Evolutionary conservation across 2,888 invertebrate genomes (phyloP), one percentile per base, ranked within the genome.

Genomic region (Zonitis immaculata): DNA sequence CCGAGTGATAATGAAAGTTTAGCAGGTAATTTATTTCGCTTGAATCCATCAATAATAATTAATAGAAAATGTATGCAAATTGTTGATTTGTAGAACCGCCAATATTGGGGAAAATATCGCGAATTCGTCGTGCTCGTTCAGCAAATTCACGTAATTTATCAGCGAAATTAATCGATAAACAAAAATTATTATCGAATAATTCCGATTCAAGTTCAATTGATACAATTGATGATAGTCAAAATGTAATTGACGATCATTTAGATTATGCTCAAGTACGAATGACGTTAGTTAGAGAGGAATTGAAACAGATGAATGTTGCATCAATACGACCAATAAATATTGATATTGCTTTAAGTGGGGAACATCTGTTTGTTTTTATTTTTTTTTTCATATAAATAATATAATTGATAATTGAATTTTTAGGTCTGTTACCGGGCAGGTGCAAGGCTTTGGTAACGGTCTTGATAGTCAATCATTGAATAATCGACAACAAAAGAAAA

Each of bases 1-100:
- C 82, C 83, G 12, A 85, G 83, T 58, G 87, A 86, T 66, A 85
- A 84, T 64, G 85, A 85, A 59, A 82, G 81, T 26, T 78, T 82
- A 59, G 80, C 80, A 64, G 82, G 82, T 82, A 42, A 44, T 42
- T 44, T 39, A 9, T 30, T 30, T 30, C 4, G 1, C 8, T 4
- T 1, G 1, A 3, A 30, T 12, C 5, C 8, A n/a, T 12, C 44
- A n/a, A 42, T 20, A 27, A 14, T 11, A 44, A 18, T 53, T 58
- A n/a, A n/a, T n/a, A n/a, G n/a, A n/a, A n/a, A n/a, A n/a, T n/a
- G n/a, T n/a, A n/a, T n/a, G n/a, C n/a, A n/a, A n/a, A n/a, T n/a
- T n/a, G n/a, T n/a, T 20, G 5, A 3, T 4, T 63, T 62, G 60
- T 69, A 80, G 85, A 84, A 51, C 79, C 80, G 0, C 84, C 85